Conservation (phyloP, 2,888 invertebrate species). For the Polymixis lichenea region DNA sequence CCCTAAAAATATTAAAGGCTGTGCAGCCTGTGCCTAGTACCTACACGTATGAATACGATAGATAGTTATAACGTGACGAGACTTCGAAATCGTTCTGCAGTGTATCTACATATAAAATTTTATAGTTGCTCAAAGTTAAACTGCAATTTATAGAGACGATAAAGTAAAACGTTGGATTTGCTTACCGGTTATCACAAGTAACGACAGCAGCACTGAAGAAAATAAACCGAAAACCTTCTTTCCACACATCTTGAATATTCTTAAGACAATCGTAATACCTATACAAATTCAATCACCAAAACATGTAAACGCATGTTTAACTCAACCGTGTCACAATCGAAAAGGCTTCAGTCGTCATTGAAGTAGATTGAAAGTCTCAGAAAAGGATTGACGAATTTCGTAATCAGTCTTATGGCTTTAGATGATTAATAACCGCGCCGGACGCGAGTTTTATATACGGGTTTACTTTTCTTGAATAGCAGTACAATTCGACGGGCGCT, state of each 20-base stretch:
- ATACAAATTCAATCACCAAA: slow-evolving; percentile 76
- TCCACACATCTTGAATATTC: slow-evolving; percentile 77
- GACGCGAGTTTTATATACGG: slow-evolving; percentile 62
- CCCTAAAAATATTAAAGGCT: neutral
- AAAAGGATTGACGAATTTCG: slow-evolving; percentile 82
- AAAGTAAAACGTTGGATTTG: slow-evolving; percentile 22
- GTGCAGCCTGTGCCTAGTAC: neutral
- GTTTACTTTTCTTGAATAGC: slow-evolving; percentile 74
- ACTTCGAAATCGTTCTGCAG: neutral
- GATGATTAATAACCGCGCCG: slow-evolving; percentile 74
- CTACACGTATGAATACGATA: neutral
- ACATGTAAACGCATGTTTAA: slow-evolving; percentile 78
- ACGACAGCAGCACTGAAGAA: slow-evolving; percentile 74
- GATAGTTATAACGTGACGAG: neutral
- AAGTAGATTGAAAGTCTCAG: slow-evolving; percentile 78
- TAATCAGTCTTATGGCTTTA: slow-evolving; percentile 75
- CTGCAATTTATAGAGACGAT: neutral
- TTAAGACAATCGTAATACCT: slow-evolving; percentile 62
- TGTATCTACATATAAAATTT: neutral
- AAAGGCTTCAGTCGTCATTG: slow-evolving; percentile 82
- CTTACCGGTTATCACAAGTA: slow-evolving; percentile 82
- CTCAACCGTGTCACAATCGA: slow-evolving; percentile 76
- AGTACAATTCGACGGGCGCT: slow-evolving; percentile 80
- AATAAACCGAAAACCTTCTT: slow-evolving; percentile 74
- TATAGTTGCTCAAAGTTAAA: neutral